Evolutionary conservation across 2,797 vertebrate species (phyloP).

Genomic region (Mormyrops boulengeri): DNA sequence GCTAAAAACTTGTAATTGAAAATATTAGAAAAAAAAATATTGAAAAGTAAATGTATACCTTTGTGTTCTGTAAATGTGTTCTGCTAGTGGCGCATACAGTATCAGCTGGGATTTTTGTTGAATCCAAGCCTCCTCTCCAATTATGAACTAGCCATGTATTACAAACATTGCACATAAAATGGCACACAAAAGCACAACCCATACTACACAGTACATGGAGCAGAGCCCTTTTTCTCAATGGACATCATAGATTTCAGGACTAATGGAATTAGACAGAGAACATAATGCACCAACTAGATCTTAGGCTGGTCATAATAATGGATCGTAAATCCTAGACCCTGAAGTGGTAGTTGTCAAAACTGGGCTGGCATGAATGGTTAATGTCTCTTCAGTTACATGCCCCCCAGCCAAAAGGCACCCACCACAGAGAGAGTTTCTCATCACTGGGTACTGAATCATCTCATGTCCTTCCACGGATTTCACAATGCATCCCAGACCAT

Average conservation of each 20-base stretch:
- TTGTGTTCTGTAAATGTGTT: not conserved
- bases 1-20: not conserved
- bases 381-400: slow-evolving; percentile 65
- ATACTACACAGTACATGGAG: slow-evolving; percentile 53
- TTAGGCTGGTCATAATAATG: slow-evolving; percentile 70
- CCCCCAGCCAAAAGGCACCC: slow-evolving; percentile 36
- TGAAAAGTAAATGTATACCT: not conserved
- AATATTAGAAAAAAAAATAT: no score
- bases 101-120: not conserved
- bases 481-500: not conserved
- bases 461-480: not conserved
- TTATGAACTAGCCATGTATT: slow-evolving; percentile 58
- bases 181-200: slow-evolving; percentile 56
- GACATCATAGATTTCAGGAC: slow-evolving; percentile 70
- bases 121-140: not conserved
- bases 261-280: slow-evolving; percentile 84
- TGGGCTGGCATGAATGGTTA: slow-evolving; percentile 65
- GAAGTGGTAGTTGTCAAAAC: slow-evolving; percentile 74
- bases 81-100: not conserved
- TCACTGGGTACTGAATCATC: not conserved
- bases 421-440: slow-evolving; percentile 12
- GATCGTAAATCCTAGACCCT: slow-evolving; percentile 73
- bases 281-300: slow-evolving; percentile 81
- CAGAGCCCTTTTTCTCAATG: slow-evolving; percentile 69
- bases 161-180: slow-evolving; percentile 65